phyloP scores from a whole-genome alignment of 2,888 invertebrate species.

The Melanostoma mellinum region DNA sequence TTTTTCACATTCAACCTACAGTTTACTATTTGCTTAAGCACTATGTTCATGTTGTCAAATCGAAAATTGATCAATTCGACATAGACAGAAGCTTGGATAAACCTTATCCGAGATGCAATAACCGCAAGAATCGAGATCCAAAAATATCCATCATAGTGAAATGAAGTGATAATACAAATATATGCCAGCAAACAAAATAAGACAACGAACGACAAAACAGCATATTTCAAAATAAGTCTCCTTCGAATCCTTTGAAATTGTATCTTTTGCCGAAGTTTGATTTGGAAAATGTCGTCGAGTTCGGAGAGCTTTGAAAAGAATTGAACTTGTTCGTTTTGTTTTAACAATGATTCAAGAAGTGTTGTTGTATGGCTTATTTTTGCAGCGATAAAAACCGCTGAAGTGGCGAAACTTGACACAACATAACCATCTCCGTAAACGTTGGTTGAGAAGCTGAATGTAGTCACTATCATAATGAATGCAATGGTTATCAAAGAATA shows the following conservation, averaged over 20 bases:
- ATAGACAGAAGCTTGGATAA: conserved; percentile 38
- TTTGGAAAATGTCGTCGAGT: conserved; percentile 42
- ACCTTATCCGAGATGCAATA: conserved; percentile 21
- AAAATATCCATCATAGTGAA: conserved; percentile 34
- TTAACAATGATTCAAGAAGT: conserved; percentile 32
- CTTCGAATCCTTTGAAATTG: background rate
- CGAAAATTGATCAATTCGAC: conserved; percentile 32
- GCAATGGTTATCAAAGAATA: conserved; percentile 26
- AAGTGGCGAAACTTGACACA: conserved; percentile 31
- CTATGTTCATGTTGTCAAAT: conserved; percentile 28
- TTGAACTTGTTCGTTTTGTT: background rate
- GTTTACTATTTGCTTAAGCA: conserved; percentile 21
- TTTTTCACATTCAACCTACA: background rate
- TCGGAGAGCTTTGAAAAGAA: conserved; percentile 45
- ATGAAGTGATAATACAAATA: background rate
- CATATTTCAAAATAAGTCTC: conserved; percentile 31
- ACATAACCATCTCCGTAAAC: conserved; percentile 35
- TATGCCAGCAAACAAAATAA: background rate
- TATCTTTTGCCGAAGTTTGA: conserved; percentile 16
- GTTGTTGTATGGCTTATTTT: conserved; percentile 2
- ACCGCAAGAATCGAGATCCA: conserved; percentile 20
- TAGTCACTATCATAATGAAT: background rate
- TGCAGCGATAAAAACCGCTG: conserved; percentile 12
- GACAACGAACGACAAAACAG: background rate
- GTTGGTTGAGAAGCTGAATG: conserved; percentile 16